phyloP scores from a whole-genome alignment of 2,888 invertebrate genomes.

The Brassicogethes aeneus region DNA sequence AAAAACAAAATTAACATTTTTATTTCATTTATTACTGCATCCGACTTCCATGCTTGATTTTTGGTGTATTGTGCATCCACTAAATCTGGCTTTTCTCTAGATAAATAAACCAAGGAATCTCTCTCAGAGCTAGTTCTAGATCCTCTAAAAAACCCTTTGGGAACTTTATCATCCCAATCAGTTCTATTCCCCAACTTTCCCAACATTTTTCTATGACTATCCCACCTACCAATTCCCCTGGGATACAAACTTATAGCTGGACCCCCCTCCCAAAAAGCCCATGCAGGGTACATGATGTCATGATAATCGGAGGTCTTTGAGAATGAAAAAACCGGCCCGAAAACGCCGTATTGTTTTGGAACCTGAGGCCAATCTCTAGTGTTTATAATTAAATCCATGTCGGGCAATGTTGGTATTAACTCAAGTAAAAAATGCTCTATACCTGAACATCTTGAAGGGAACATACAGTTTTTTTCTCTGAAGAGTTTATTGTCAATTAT shows the following conservation, averaged over 20 bases:
- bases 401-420: constrained; percentile 58
- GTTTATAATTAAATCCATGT: constrained; percentile 83
- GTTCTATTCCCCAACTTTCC: constrained; percentile 55
- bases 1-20: too few relatives aligned
- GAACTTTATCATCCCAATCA: constrained; percentile 69
- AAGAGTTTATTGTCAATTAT: constrained; percentile 73
- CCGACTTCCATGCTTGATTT: constrained; percentile 97
- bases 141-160: constrained; percentile 80
- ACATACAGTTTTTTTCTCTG: constrained; percentile 78
- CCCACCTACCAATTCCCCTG: constrained; percentile 83
- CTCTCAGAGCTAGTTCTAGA: constrained; percentile 89
- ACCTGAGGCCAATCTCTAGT: constrained; percentile 91
- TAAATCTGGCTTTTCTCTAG: constrained; percentile 62
- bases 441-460: constrained; percentile 85
- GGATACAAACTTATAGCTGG: constrained; percentile 93
- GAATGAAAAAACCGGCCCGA: constrained; percentile 88
- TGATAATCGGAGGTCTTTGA: constrained; percentile 80
- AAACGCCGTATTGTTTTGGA: constrained; percentile 49
- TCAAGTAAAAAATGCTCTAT: constrained; percentile 79
- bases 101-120: constrained; percentile 78
- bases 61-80: constrained; percentile 93
- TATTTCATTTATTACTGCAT: constrained; percentile 54
- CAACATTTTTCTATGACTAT: constrained; percentile 54
- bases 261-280: constrained; percentile 98
- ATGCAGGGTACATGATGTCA: constrained; percentile 93